These are phyloP conservation scores for Peromyscus nudipes DNA, from an alignment of 2,797 vertebrate species.

Conservation along the genomic window DNA sequence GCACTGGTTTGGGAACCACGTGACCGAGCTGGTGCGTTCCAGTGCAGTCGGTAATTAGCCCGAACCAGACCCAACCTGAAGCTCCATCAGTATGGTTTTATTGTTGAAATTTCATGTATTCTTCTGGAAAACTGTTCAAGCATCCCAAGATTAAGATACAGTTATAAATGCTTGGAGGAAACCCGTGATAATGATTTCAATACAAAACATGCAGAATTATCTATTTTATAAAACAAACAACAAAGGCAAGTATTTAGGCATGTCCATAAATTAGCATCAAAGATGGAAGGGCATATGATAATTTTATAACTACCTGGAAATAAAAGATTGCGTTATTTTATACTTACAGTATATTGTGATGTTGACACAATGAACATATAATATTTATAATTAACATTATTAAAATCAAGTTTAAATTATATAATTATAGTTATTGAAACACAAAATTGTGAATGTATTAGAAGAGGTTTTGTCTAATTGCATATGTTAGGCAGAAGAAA, in stretches of 20 bases:
- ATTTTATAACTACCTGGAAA: neutral
- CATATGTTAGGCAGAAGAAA: neutral
- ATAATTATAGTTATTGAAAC: neutral
- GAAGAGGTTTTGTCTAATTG: neutral
- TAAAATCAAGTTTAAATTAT: conserved; percentile 40
- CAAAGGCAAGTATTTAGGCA: neutral
- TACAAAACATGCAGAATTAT: neutral
- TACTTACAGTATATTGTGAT: neutral
- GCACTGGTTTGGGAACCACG: neutral
- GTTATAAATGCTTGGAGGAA: neutral
- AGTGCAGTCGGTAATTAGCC: neutral
- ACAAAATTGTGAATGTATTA: neutral
- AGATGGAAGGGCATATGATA: neutral
- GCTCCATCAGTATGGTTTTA: neutral
- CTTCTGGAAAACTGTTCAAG: neutral
- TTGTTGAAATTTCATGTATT: neutral
- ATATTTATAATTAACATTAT: neutral
- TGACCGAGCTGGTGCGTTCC: neutral
- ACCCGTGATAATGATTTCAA: neutral
- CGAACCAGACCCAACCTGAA: neutral
- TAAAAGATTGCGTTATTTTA: neutral
- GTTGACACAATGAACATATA: neutral
- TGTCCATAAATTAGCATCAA: neutral
- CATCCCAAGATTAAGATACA: neutral
- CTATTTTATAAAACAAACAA: conserved; percentile 1